Conservation (phyloP, 2,888 invertebrate species). For the Aporophyla lueneburgensis region DNA sequence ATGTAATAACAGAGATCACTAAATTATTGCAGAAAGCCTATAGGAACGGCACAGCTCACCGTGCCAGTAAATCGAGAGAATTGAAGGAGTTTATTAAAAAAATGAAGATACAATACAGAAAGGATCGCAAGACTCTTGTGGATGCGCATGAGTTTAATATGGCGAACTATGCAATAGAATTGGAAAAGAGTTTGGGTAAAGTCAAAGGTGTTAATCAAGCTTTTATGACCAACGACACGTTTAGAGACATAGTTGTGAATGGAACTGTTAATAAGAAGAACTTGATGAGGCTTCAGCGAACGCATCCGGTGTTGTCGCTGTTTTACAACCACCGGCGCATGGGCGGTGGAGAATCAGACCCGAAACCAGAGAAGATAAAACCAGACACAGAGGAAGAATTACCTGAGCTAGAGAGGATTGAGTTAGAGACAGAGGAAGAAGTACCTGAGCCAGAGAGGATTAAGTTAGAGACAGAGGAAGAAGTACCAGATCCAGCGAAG, state of each 20-base stretch:
- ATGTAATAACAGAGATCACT: constrained; percentile 1
- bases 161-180: constrained; percentile 65
- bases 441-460: not conserved
- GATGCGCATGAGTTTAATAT: constrained; percentile 79
- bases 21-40: constrained; percentile 74
- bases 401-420: not conserved
- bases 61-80: constrained; percentile 78
- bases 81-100: constrained; percentile 80
- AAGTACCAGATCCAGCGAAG: not conserved
- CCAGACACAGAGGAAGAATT: not conserved
- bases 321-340: constrained; percentile 34
- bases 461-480: not conserved
- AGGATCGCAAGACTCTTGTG: constrained; percentile 78
- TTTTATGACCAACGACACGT: constrained; percentile 79
- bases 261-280: constrained; percentile 74
- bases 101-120: constrained; percentile 79
- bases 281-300: constrained; percentile 70
- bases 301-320: constrained; percentile 74
- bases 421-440: not conserved
- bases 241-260: constrained; percentile 79
- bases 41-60: constrained; percentile 76
- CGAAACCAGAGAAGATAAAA: not conserved
- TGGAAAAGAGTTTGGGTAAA: constrained; percentile 72
- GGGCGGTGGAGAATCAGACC: constrained; percentile 22
- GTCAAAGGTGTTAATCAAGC: constrained; percentile 75